These are phyloP conservation scores for Entomobrya proxima DNA, from an alignment of 2,888 invertebrate genomes.

Conservation along the genomic window DNA sequence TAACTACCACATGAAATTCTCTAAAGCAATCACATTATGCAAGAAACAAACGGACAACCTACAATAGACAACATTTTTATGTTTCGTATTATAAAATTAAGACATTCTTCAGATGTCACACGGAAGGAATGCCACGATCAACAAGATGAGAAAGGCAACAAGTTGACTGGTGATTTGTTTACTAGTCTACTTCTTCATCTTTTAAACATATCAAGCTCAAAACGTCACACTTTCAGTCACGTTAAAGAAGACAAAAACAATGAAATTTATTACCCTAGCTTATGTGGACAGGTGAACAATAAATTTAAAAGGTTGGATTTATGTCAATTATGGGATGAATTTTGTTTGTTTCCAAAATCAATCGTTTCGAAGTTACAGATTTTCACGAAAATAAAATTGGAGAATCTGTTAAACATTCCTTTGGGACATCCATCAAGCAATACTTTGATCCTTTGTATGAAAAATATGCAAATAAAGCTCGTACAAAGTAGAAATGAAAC, in stretches of 20 bases:
- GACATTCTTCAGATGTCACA: conserved; percentile 63
- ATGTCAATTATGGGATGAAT: conserved; percentile 63
- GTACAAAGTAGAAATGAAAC: too few relatives aligned
- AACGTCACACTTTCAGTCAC: background rate
- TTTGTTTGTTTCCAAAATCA: conserved; percentile 35
- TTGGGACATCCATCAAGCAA: too few relatives aligned
- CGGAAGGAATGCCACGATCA: conserved; percentile 57
- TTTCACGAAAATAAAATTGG: too few relatives aligned
- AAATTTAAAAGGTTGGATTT: conserved; percentile 57
- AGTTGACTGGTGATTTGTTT: conserved; percentile 66
- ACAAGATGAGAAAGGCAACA: conserved; percentile 32
- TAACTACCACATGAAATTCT: too few relatives aligned
- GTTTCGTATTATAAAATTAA: conserved; percentile 18
- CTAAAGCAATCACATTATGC: too few relatives aligned
- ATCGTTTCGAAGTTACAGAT: background rate
- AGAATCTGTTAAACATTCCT: too few relatives aligned
- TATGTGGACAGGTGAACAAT: conserved; percentile 28
- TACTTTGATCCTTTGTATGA: too few relatives aligned
- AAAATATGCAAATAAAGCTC: too few relatives aligned
- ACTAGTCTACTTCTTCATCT: conserved; percentile 20
- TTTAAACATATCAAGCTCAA: background rate
- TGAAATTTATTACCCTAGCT: conserved; percentile 46
- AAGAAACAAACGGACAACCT: too few relatives aligned
- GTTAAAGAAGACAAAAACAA: background rate
- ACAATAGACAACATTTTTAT: conserved; percentile 39